Conservation (phyloP, 2,888 invertebrate species). For the Noctua janthe region DNA sequence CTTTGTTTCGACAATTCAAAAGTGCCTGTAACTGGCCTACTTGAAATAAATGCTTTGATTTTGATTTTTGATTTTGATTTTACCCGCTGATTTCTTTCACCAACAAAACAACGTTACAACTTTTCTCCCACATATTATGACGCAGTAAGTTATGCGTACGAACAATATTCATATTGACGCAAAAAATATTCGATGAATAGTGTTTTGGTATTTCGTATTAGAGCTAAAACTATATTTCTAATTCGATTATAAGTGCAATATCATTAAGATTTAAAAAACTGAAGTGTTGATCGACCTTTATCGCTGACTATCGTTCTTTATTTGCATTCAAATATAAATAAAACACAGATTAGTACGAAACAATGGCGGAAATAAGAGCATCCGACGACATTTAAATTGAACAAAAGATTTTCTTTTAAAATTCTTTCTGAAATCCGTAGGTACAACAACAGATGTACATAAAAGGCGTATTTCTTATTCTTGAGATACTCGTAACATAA, state of each 20-base stretch:
- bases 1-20: too few species aligned
- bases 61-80: too few species aligned
- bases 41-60: too few species aligned
- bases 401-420: constrained; percentile 21
- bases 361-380: neutral
- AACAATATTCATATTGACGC: neutral
- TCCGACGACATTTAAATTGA: constrained; percentile 20
- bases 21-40: too few species aligned
- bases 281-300: neutral
- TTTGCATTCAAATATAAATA: neutral
- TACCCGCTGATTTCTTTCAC: neutral
- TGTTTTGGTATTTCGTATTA: neutral
- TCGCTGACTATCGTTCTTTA: neutral
- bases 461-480: constrained; percentile 22
- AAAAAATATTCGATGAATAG: neutral
- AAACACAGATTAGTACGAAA: neutral
- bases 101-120: neutral
- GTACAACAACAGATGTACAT: constrained; percentile 15
- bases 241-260: neutral
- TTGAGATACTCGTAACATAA: constrained; percentile 41
- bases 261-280: neutral
- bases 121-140: neutral
- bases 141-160: neutral
- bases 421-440: neutral
- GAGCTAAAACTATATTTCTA: neutral